These are phyloP conservation scores for Pherbina coryleti DNA, from an alignment of 2,888 invertebrate genomes.

Conservation along the genomic window DNA sequence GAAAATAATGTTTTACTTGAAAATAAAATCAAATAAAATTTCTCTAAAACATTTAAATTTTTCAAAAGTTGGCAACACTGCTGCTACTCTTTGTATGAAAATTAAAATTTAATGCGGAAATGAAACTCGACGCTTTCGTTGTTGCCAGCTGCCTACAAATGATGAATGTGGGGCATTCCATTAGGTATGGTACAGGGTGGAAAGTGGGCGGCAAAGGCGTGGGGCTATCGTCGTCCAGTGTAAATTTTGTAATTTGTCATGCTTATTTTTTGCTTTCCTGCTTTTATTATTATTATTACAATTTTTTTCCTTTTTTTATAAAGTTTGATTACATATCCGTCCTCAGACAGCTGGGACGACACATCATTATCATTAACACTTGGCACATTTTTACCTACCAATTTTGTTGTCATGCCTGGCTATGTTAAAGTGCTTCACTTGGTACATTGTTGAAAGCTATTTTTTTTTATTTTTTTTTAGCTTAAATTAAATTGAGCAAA, in stretches of 20 bases:
- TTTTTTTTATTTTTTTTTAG: too few species aligned
- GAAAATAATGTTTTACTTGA: too few species aligned
- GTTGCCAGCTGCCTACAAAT: background rate
- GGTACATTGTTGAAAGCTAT: too few species aligned
- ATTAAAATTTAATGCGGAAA: constrained; percentile 22
- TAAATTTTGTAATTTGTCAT: background rate
- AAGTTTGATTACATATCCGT: background rate
- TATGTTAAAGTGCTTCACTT: background rate
- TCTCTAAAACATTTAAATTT: too few species aligned
- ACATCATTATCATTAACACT: constrained; percentile 11
- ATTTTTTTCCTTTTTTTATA: background rate
- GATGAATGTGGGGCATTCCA: background rate
- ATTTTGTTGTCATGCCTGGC: background rate
- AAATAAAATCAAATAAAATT: too few species aligned
- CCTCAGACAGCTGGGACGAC: background rate
- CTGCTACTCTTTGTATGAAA: background rate
- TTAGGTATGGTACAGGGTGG: background rate
- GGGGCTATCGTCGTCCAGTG: too few species aligned
- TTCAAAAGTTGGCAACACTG: background rate
- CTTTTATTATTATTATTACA: background rate
- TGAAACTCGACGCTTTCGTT: background rate
- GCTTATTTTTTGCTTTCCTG: background rate
- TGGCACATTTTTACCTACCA: background rate
- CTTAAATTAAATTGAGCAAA: background rate
- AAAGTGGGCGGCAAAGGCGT: background rate